Evolutionary conservation across 2,888 invertebrate genomes (phyloP), one percentile per base, ranked within the genome.

Genomic region (Tenthredo notha): DNA sequence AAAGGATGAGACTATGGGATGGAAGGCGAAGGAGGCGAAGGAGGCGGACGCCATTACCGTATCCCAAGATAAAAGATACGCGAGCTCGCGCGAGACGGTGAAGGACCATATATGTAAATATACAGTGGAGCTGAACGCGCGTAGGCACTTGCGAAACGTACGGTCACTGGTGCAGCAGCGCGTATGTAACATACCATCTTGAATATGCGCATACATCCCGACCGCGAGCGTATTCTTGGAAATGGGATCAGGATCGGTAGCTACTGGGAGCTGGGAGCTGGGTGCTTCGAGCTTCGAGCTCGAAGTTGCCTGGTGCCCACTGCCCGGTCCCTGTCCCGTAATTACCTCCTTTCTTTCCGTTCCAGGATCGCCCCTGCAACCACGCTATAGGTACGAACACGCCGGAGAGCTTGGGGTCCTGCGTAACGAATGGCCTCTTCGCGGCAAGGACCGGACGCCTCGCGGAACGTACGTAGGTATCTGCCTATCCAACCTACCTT

Each of bases 181-280:
- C 91, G 92, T 92, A 92, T 91, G 92, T 92, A 92, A 92, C 92
- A 92, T 93, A 93, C 92, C 92, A 93, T 93, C 92, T 92, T 91
- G 93, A 92, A 92, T 93, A 93, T 93, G 92, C 92, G 92, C 92
- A 92, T 92, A 92, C 91, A 91, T 92, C 91, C 91, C 89, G 88
- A 65, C 83, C 88, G 87, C 88, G 89, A 91, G 91, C 89, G 91
- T 92, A 91, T 93, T 93, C 93, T 90, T 89, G 91, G 93, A 93
- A 93, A 92, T 91, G 91, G 91, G 90, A 88, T 89, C 89, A 88
- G 92, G 92, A 91, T 92, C 92, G 90, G 88, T 87, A 80, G 80
- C 80, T 77, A 54, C 92, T 92, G 92, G 92, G 91, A 93, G 92
- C 92, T 67, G 15, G 29, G 21, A 25, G 43, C 43, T 21, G 40